Percentiles rank a stretch among this genome's conserved stretches.
phyloP scores from a whole-genome alignment of 2,888 invertebrate species.

The Monopis laevigella region DNA sequence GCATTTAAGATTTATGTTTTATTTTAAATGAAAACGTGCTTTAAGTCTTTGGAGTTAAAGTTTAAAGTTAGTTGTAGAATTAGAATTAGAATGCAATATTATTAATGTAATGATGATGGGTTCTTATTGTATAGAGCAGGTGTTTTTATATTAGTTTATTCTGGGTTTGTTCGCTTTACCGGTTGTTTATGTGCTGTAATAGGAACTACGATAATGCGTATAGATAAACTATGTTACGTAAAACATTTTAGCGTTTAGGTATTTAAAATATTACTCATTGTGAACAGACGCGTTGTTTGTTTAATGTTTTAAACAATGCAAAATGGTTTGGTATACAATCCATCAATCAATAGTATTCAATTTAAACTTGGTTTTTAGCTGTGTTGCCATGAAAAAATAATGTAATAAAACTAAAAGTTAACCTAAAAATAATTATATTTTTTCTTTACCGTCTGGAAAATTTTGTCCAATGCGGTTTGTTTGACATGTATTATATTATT shows the following conservation, averaged over 20 bases:
- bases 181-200: conserved; percentile 8
- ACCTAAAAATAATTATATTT: too few relatives aligned
- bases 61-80: conserved; percentile 29
- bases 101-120: conserved; percentile 59
- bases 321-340: too few relatives aligned
- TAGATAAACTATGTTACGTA: conserved; percentile 7
- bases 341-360: too few relatives aligned
- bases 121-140: conserved; percentile 60
- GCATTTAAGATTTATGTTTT: conserved; percentile 1
- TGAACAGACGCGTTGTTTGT: too few relatives aligned
- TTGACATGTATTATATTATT: too few relatives aligned
- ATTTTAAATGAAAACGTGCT: not conserved
- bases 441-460: too few relatives aligned
- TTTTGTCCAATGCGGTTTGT: too few relatives aligned
- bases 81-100: conserved; percentile 36
- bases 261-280: conserved; percentile 3
- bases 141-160: conserved; percentile 60
- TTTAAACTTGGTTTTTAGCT: too few relatives aligned
- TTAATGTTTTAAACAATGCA: too few relatives aligned
- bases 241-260: not conserved
- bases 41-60: conserved; percentile 1
- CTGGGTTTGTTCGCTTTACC: conserved; percentile 45
- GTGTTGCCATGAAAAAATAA: too few relatives aligned
- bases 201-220: conserved; percentile 6
- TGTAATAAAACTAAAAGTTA: too few relatives aligned